Evolutionary conservation across 2,113 vertebrate species (phyloP).

Genomic region (Tinamus guttatus): DNA sequence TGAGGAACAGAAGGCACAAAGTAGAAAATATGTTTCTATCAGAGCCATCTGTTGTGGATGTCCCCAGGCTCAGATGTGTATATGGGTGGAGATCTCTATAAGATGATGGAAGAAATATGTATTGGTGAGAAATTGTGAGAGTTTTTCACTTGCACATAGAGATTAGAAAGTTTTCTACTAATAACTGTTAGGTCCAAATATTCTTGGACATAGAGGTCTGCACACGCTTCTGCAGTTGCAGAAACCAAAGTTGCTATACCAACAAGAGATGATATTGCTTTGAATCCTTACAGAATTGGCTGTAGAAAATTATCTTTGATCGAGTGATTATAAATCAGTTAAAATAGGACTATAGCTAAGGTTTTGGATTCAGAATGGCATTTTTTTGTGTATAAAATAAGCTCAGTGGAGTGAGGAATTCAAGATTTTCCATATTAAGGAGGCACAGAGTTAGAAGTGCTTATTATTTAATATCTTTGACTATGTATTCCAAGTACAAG

Average conservation of each 20-base stretch:
- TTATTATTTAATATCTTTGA: slow-evolving; percentile 41
- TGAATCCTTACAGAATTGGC: not conserved
- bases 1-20: slow-evolving; percentile 57
- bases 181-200: not conserved
- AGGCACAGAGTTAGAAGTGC: not conserved
- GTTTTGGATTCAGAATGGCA: not conserved
- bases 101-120: slow-evolving; percentile 20
- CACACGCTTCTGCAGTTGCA: not conserved
- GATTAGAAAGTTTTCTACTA: not conserved
- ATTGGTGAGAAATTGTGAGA: not conserved
- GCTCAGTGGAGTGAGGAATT: not conserved
- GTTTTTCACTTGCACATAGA: not conserved
- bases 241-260: not conserved
- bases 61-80: slow-evolving; percentile 48
- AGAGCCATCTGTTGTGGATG: slow-evolving; percentile 63
- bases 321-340: not conserved
- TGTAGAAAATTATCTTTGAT: slow-evolving; percentile 20
- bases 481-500: not conserved
- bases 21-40: slow-evolving; percentile 67
- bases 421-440: not conserved
- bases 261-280: not conserved
- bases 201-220: not conserved
- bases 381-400: not conserved
- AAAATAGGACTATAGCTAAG: not conserved
- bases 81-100: slow-evolving; percentile 4